Evolutionary conservation across 2,113 vertebrate genomes (phyloP), one percentile per base, ranked within the genome.

Genomic region (Rhizomys pruinosus): DNA sequence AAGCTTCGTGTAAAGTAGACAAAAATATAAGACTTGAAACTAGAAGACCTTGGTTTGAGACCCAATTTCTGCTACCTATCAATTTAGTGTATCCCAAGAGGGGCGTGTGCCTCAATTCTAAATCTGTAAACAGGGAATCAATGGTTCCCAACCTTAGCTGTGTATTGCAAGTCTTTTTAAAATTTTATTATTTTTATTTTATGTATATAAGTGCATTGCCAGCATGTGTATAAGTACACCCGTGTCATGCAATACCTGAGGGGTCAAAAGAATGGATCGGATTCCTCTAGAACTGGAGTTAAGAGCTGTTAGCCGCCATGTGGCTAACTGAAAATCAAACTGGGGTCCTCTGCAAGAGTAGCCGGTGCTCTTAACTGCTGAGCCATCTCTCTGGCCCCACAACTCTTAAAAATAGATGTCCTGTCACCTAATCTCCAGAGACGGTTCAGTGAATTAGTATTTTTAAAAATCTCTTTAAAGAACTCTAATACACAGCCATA

Each of bases 381-480:
- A n/a, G n/a, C n/a, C n/a, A n/a, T n/a, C n/a, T n/a, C n/a, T n/a
- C n/a, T n/a, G n/a, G n/a, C n/a, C n/a, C n/a, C n/a, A n/a, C n/a
- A 22, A 19, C 59, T 61, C 59, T 61, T 61, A 81, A 92, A 85
- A 61, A 55, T 2, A 77, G 57, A 82, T 13, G 55, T 47, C 37
- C 72, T 59, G 29, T 52, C 66, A 68, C 52, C 20, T 57, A 57
- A 72, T 66, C 42, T 17, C 69, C 22, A 79, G 68, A 84, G 20
- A 89, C 11, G 55, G 15, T 9, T 52, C 42, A 22, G 12, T 59
- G 52, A 57, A n/a, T 44, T 37, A 15, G 1, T 42, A 44, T 61
- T 88, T 82, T 73, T 73, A 25, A 42, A 87, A 91, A 71, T 37
- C 34, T 79, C 52, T 79, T 79, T 57, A 93, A 47, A 72, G 59